phyloP scores from a whole-genome alignment of 2,888 invertebrate genomes.

The Rhagonycha lutea region DNA sequence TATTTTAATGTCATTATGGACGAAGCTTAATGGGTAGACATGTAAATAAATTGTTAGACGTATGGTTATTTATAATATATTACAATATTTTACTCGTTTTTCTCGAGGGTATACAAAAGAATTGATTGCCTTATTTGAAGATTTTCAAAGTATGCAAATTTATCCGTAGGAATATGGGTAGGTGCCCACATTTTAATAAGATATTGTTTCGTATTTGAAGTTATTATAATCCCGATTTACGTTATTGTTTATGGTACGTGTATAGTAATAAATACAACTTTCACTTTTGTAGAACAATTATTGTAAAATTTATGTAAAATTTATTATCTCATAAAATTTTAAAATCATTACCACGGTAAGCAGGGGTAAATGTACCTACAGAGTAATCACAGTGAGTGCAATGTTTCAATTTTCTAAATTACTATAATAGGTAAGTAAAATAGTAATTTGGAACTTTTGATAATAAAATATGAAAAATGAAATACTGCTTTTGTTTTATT shows the following conservation, averaged over 20 bases:
- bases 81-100: neutral
- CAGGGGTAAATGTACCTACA: neutral
- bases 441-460: no score
- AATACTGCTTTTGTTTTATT: neutral
- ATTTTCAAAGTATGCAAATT: neutral
- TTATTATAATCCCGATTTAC: neutral
- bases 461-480: no score
- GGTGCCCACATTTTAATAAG: neutral
- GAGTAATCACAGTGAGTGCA: no score
- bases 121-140: neutral
- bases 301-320: neutral
- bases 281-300: neutral
- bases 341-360: neutral
- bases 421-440: no score
- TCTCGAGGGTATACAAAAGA: neutral
- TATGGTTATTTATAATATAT: neutral
- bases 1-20: neutral
- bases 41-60: neutral
- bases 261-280: neutral
- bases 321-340: neutral
- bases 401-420: no score
- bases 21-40: neutral
- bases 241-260: neutral
- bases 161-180: neutral
- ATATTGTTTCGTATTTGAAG: neutral